A percentile compares a stretch with the other conserved stretches of the same genome.
phyloP scores from a whole-genome alignment of 2,113 vertebrate genomes.

The Platycercus adscitus region DNA sequence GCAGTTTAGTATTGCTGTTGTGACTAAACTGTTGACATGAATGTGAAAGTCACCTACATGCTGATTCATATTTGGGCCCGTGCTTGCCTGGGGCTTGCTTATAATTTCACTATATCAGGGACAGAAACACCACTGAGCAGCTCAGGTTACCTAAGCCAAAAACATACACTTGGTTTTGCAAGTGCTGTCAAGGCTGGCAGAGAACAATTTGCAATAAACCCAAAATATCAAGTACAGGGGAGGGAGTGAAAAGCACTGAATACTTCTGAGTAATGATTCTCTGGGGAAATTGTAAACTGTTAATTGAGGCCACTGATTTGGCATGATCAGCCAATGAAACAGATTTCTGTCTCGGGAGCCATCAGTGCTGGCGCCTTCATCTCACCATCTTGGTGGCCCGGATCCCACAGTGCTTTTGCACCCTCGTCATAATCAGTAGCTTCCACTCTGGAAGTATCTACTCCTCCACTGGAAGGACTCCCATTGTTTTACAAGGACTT shows the following conservation, averaged over 20 bases:
- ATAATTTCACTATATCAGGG: not conserved
- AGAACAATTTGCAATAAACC: not conserved
- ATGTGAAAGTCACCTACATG: not conserved
- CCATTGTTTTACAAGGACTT: not conserved
- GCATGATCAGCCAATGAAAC: not conserved
- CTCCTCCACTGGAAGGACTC: not conserved
- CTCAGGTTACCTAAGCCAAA: not conserved
- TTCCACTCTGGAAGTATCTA: not conserved
- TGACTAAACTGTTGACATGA: not conserved
- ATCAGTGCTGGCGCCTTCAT: not conserved
- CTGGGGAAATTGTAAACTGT: not conserved
- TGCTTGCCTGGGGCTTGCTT: not conserved
- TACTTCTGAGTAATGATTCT: not conserved
- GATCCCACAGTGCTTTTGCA: not conserved
- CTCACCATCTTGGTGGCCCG: rapidly evolving
- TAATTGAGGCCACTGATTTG: not conserved
- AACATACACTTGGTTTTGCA: not conserved
- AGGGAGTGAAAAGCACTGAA: not conserved
- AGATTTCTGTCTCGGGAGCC: not conserved
- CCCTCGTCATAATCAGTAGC: not conserved
- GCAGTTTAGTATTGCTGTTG: not conserved
- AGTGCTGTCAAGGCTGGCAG: not conserved
- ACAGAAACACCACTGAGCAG: not conserved
- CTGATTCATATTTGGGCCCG: not conserved
- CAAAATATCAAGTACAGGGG: not conserved